Conservation (phyloP, 2,888 invertebrate genomes). For the Drosophila demipolita region DNA sequence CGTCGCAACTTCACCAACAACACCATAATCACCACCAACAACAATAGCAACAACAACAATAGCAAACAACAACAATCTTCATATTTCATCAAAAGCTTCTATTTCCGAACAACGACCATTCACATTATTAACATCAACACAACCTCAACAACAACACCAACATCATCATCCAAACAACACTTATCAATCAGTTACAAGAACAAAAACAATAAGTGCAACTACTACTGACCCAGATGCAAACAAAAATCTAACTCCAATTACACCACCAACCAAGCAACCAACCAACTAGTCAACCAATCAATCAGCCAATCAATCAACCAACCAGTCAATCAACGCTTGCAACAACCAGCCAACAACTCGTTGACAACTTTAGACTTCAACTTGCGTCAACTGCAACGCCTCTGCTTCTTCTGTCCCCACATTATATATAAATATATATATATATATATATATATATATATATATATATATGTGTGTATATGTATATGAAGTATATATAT, state of each 20-base stretch:
- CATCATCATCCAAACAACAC: slow-evolving; percentile 34
- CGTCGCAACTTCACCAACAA: slow-evolving; percentile 46
- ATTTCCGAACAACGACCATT: slow-evolving; percentile 35
- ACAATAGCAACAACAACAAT: slow-evolving; percentile 18
- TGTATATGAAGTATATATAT: not conserved
- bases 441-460: not conserved
- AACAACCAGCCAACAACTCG: slow-evolving; percentile 43
- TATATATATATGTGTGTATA: not conserved
- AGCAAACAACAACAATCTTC: slow-evolving; percentile 46
- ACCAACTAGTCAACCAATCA: slow-evolving; percentile 38
- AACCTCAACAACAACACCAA: slow-evolving; percentile 8
- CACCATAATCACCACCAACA: slow-evolving; percentile 15
- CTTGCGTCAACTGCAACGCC: slow-evolving; percentile 42
- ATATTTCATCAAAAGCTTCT: slow-evolving; percentile 52
- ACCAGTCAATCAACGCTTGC: slow-evolving; percentile 39
- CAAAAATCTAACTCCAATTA: slow-evolving; percentile 60
- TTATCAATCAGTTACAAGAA: slow-evolving; percentile 27
- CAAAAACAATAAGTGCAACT: slow-evolving; percentile 59
- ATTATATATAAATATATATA: slow-evolving; percentile 10
- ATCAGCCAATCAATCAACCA: slow-evolving; percentile 12
- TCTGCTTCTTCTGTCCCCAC: slow-evolving; percentile 54
- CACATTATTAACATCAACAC: slow-evolving; percentile 33
- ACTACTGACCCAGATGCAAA: slow-evolving; percentile 57
- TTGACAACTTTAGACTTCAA: slow-evolving; percentile 50
- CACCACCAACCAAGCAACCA: slow-evolving; percentile 52